Percentiles rank a stretch among this genome's conserved stretches.
phyloP scores from a whole-genome alignment of 2,888 invertebrate genomes.

The Aproaerema taeniolella region DNA sequence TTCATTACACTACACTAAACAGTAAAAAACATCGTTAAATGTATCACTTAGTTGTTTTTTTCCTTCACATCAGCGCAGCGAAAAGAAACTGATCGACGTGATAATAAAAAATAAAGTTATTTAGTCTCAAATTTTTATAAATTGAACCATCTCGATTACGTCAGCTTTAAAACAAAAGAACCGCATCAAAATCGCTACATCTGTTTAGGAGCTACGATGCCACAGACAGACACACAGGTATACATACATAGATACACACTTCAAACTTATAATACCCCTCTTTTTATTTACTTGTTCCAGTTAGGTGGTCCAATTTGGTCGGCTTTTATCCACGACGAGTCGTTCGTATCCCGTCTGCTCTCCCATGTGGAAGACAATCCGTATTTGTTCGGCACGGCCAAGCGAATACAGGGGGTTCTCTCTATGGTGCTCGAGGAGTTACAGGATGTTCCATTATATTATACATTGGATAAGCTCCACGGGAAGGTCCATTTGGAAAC shows the following conservation, averaged over 20 bases:
- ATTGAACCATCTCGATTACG: no score
- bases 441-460: constrained; percentile 90
- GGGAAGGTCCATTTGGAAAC: constrained; percentile 83
- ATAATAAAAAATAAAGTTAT: no score
- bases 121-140: no score
- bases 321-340: constrained; percentile 87
- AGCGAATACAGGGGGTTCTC: constrained; percentile 88
- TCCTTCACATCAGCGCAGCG: no score
- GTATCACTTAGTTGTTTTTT: no score
- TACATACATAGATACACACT: not conserved
- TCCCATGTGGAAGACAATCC: constrained; percentile 54
- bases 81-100: no score
- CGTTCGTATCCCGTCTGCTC: constrained; percentile 85
- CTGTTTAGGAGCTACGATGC: not conserved
- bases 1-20: no score
- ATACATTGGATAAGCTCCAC: constrained; percentile 87
- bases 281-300: constrained; percentile 48
- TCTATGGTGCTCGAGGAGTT: constrained; percentile 91
- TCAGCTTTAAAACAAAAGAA: no score
- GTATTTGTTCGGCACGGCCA: constrained; percentile 80
- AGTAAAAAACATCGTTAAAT: no score
- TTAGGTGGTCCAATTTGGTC: constrained; percentile 97
- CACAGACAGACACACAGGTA: not conserved
- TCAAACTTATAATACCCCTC: not conserved
- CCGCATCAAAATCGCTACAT: not conserved